Conservation (phyloP, 2,888 invertebrate genomes). For the Conus canariensis region DNA sequence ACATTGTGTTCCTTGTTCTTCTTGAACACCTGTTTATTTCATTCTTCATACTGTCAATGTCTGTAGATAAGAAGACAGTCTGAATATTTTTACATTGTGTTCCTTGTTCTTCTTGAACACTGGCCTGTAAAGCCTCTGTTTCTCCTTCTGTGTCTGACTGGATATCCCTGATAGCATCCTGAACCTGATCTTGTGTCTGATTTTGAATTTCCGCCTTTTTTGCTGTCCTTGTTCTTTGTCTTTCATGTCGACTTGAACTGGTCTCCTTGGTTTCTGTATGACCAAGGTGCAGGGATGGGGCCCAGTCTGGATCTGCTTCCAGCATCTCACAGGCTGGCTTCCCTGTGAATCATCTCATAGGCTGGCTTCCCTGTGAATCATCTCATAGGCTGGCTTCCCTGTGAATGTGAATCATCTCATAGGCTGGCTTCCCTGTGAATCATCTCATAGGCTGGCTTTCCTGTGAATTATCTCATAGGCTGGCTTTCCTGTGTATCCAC, state of each 20-base stretch:
- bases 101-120: too few relatives aligned
- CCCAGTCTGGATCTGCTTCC: background rate
- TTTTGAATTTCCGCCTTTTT: background rate
- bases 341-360: background rate
- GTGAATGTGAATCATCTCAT: too few relatives aligned
- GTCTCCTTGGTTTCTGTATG: background rate
- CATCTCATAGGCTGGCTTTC: background rate
- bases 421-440: too few relatives aligned
- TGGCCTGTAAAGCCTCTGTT: too few relatives aligned
- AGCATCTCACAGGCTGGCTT: background rate
- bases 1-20: too few relatives aligned
- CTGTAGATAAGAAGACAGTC: too few relatives aligned
- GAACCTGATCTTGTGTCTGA: background rate
- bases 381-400: background rate
- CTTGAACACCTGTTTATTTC: background rate
- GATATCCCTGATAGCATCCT: background rate
- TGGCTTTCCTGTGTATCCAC: background rate
- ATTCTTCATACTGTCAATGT: background rate
- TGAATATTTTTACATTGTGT: too few relatives aligned
- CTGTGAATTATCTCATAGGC: background rate
- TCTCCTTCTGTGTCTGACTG: too few relatives aligned
- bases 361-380: too few relatives aligned
- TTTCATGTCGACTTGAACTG: background rate
- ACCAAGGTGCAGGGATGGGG: background rate
- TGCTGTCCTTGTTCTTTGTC: background rate